Percentiles rank a stretch among this genome's conserved stretches.
Evolutionary conservation across 2,888 invertebrate genomes (phyloP).

Genomic region (Drosophila kanekoi): DNA sequence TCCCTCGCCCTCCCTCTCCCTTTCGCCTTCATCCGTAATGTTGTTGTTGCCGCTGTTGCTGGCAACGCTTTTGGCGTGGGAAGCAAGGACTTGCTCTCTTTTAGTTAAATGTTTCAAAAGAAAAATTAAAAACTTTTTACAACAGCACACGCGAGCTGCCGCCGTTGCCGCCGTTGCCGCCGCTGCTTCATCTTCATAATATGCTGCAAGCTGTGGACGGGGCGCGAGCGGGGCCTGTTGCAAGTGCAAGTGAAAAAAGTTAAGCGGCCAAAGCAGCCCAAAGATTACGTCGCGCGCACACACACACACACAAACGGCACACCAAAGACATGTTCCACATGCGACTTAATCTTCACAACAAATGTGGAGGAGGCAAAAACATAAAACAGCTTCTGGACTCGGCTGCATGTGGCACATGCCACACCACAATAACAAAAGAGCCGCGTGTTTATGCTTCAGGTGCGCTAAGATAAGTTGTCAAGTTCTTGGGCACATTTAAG

Average conservation of each 20-base stretch:
- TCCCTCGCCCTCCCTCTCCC: no score
- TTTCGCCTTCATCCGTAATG: not conserved
- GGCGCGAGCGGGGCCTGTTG: constrained; percentile 9
- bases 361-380: constrained; percentile 3
- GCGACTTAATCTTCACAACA: constrained; percentile 56
- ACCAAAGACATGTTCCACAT: constrained; percentile 47
- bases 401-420: constrained; percentile 40
- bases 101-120: constrained; percentile 81
- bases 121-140: constrained; percentile 82
- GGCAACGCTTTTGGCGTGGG: constrained; percentile 33
- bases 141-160: constrained; percentile 67
- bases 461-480: constrained; percentile 18
- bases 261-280: constrained; percentile 68
- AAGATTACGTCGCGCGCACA: constrained; percentile 51
- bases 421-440: constrained; percentile 24
- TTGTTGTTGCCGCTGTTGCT: constrained; percentile 23
- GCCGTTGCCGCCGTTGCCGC: constrained; percentile 15
- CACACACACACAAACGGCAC: constrained; percentile 10
- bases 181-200: constrained; percentile 50
- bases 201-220: constrained; percentile 36
- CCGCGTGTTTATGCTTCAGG: constrained; percentile 19
- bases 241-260: constrained; percentile 76
- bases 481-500: constrained; percentile 24
- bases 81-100: constrained; percentile 70
- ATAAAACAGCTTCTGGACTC: constrained; percentile 35